A percentile compares a stretch with the other conserved stretches of the same genome.
Conservation (phyloP, 2,113 vertebrate genomes). For the Glaucomys volans region DNA sequence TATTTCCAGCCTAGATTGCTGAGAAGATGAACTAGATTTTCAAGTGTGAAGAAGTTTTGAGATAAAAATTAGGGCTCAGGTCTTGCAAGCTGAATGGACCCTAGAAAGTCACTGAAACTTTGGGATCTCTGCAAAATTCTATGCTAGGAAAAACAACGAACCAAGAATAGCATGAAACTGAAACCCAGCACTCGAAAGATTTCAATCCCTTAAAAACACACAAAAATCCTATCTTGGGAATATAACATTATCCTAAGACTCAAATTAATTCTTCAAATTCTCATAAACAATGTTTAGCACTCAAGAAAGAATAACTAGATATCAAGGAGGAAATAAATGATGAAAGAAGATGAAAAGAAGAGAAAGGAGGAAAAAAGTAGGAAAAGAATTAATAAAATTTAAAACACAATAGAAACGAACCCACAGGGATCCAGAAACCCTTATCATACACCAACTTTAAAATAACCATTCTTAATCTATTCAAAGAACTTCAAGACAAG, state of each 20-base stretch:
- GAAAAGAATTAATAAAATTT: not conserved
- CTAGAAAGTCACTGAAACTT: not conserved
- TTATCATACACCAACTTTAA: not conserved
- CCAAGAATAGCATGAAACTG: not conserved
- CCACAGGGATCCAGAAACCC: not conserved
- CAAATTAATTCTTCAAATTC: not conserved
- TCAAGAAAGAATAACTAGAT: not conserved
- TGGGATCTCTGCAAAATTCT: not conserved
- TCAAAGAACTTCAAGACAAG: not conserved
- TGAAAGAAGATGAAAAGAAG: not conserved
- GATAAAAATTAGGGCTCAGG: not conserved
- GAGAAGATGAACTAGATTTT: not conserved
- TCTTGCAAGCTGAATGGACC: not conserved
- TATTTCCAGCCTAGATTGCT: not conserved
- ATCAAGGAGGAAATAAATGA: not conserved
- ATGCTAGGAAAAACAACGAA: not conserved
- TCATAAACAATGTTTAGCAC: not conserved
- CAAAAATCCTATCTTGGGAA: not conserved
- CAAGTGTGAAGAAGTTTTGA: not conserved
- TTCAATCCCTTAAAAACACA: not conserved
- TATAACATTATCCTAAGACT: not conserved
- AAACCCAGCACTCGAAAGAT: not conserved
- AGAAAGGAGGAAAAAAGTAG: accelerated
- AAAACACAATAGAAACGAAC: not conserved
- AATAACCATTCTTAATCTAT: not conserved